Evolutionary conservation across 2,888 invertebrate genomes (phyloP).

Genomic region (Oeneis ivallda): DNA sequence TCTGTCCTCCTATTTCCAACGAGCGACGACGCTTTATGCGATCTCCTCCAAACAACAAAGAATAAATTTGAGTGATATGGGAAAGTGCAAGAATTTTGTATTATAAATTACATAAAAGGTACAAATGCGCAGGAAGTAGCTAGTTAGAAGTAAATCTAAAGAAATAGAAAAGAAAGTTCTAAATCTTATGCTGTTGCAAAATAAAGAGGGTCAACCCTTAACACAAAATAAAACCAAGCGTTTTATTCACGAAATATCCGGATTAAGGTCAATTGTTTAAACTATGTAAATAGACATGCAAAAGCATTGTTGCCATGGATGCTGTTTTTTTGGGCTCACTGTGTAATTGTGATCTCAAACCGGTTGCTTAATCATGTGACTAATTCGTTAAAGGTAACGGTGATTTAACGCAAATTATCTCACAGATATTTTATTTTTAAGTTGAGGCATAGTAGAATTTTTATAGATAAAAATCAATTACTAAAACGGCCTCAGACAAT

Average conservation of each 20-base stretch:
- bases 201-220: background rate
- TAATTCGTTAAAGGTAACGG: conserved; percentile 25
- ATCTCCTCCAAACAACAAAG: too few relatives aligned
- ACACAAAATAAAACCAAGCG: background rate
- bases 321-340: conserved; percentile 7
- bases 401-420: conserved; percentile 28
- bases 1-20: too few relatives aligned
- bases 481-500: background rate
- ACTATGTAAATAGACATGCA: background rate
- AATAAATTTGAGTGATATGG: too few relatives aligned
- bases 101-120: too few relatives aligned
- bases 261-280: background rate
- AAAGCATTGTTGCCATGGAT: conserved; percentile 9
- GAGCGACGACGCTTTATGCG: too few relatives aligned
- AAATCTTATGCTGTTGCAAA: background rate
- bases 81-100: too few relatives aligned
- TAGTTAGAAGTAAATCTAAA: too few relatives aligned
- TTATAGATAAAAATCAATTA: background rate
- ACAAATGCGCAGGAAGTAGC: too few relatives aligned
- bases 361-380: conserved; percentile 21
- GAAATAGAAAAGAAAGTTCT: too few relatives aligned
- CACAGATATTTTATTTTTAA: conserved; percentile 9
- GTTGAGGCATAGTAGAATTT: background rate
- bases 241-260: background rate
- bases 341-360: conserved; percentile 10